Evolutionary conservation across 2,888 invertebrate species (phyloP).

Genomic region (Chymomyza caudatula): DNA sequence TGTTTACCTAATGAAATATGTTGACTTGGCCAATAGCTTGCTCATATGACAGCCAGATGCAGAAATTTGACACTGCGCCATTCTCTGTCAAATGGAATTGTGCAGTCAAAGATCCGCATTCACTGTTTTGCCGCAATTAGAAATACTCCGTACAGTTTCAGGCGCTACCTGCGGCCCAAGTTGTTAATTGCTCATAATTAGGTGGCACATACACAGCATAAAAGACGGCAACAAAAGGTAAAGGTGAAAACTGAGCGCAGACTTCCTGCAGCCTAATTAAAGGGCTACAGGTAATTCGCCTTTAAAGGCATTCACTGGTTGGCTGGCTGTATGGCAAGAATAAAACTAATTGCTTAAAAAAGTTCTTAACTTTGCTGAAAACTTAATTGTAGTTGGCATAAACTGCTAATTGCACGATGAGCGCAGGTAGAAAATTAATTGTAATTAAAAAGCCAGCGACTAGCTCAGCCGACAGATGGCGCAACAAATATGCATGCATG

Average conservation of each 20-base stretch:
- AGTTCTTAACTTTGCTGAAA: constrained; percentile 34
- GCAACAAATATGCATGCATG: too few relatives aligned
- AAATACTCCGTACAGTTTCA: not conserved
- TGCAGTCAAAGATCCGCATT: constrained; percentile 29
- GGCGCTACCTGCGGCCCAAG: constrained; percentile 23
- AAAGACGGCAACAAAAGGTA: constrained; percentile 22
- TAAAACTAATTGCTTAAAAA: constrained; percentile 57
- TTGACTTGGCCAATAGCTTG: not conserved
- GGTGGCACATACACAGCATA: constrained; percentile 7
- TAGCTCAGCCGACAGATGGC: too few relatives aligned
- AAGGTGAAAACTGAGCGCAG: constrained; percentile 22
- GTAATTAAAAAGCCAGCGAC: constrained; percentile 2
- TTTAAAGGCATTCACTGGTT: constrained; percentile 24
- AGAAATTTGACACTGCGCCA: not conserved
- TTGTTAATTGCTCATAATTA: constrained; percentile 57
- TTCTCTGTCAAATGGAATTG: constrained; percentile 7
- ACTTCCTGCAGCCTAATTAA: constrained; percentile 61
- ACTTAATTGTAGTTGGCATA: constrained; percentile 29
- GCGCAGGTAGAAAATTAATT: constrained; percentile 14
- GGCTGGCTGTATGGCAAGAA: constrained; percentile 24
- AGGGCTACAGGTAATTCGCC: constrained; percentile 40
- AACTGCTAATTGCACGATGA: constrained; percentile 33
- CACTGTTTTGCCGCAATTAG: constrained; percentile 15
- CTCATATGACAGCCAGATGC: not conserved
- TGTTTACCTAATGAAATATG: constrained; percentile 36